Base-by-base conservation (phyloP, 2,797 vertebrate species). In the Helostoma temminkii region DNA sequence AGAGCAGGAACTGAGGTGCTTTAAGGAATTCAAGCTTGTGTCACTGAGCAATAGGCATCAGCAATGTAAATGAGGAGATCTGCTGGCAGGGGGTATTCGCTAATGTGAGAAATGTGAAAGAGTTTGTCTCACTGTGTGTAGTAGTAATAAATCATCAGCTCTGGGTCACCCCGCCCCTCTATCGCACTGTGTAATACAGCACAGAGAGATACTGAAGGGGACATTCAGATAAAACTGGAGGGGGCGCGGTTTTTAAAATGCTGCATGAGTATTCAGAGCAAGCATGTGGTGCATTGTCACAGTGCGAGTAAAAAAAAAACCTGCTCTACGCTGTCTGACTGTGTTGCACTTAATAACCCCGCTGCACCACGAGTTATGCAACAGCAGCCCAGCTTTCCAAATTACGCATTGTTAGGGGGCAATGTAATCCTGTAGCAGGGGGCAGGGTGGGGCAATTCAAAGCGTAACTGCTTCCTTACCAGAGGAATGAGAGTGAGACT, bases 401-500 rank as follows among this genome's bases (percentile, higher is more conserved):
- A 90, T 81, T 81, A 89, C 72, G 81, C 88, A 88, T 83, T 80
- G 86, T 89, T 85, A 77, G 69, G 66, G 75, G 78, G 81, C 75
- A 87, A 80, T 74, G 60, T 66, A 76, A 80, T 70, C 74, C 78
- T 0, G 37, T 39, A 70, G 70, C 81, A 41, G 72, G 58, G 60
- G 43, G 70, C 70, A 88, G 9, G 88, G 86, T 79, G 78, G 86
- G 80, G 85, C 83, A 49, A 53, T 76, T 78, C 47, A 77, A 43
- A 48, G 69, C 78, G 76, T 42, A 74, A 21, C 71, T 66, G 81
- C 59, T 69, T 81, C 55, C 97, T 98, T 96, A 99, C 98, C 98
- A 1, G 98, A 99, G 41, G 97, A 98, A 78, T 99, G 97, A 5
- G 96, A 97, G 72, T 94, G 96, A 46, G 95, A 96, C 91, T 99